A percentile compares a stretch with the other conserved stretches of the same genome.
These are phyloP conservation scores for Drosophila prosaltans DNA, from an alignment of 1,140 invertebrate species.

Conservation along the genomic window DNA sequence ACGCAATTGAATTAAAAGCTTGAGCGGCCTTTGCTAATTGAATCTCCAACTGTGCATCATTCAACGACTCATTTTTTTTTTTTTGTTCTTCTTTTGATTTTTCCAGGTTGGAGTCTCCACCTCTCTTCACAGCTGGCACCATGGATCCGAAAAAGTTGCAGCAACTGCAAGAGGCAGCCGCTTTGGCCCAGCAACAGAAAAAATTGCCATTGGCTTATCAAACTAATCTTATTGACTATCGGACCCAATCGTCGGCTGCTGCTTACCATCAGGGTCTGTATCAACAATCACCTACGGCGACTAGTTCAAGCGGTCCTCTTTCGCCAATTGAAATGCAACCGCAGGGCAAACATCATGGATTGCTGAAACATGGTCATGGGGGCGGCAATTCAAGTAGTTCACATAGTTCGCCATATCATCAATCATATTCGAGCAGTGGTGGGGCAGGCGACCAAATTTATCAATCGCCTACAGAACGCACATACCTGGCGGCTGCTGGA, in stretches of 20 bases:
- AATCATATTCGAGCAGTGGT: slow-evolving; percentile 70
- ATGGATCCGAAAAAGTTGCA: slow-evolving; percentile 88
- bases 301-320: slow-evolving; percentile 66
- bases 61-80: slow-evolving; percentile 14
- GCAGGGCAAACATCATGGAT: slow-evolving; percentile 70
- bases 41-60: slow-evolving; percentile 25
- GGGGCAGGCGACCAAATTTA: slow-evolving; percentile 73
- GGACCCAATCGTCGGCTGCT: slow-evolving; percentile 73
- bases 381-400: slow-evolving; percentile 69
- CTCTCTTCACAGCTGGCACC: slow-evolving; percentile 85
- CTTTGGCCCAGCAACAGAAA: slow-evolving; percentile 72
- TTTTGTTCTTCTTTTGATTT: slow-evolving; percentile 19
- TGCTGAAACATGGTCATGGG: slow-evolving; percentile 62
- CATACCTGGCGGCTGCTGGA: slow-evolving; percentile 82
- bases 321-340: slow-evolving; percentile 81
- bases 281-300: slow-evolving; percentile 75
- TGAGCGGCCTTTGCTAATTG: slow-evolving; percentile 52
- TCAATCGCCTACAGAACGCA: slow-evolving; percentile 78
- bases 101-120: slow-evolving; percentile 89
- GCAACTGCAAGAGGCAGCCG: slow-evolving; percentile 78
- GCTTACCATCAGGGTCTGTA: slow-evolving; percentile 75
- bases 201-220: slow-evolving; percentile 83
- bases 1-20: slow-evolving; percentile 52
- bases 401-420: slow-evolving; percentile 77
- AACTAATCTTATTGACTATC: slow-evolving; percentile 74